Base-by-base conservation (phyloP, 2,113 vertebrate species). In the Carassius gibelio region DNA sequence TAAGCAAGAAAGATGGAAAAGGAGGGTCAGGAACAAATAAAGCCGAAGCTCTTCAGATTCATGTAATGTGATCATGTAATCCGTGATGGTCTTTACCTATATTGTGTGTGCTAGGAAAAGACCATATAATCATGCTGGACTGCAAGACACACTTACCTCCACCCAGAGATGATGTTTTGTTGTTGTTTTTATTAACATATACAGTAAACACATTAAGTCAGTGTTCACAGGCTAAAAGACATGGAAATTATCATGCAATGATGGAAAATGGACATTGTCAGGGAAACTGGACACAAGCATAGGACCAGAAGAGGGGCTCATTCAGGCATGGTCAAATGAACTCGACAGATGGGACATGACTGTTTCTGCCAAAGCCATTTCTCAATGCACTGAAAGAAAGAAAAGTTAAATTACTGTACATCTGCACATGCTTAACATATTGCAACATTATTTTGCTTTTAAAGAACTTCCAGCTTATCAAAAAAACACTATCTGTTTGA, bases 291-390 rank as follows among this genome's bases (percentile, higher is more conserved):
- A 90, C 89, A 62, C 84, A 11, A 21, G 90, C 84, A n/a, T 87
- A 92, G 23, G 91, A 89, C 84, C 90, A 89, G 89, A 88, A 87
- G 76, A 92, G 83, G 68, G 88, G 88, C 48, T 92, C 5, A 30
- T 42, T 42, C 91, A 42, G 88, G 85, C 71, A 91, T 87, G 84
- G 78, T 84, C 82, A 92, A 78, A 0, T 90, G 86, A 19, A 90
- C 81, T 9, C 8, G 1, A 26, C 84, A 92, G 1, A 82, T 88
- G 36, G 91, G 90, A 81, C 92, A 90, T 3, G 48, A 71, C 88
- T 90, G 72, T 83, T 93, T 93, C 75, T 85, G 91, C 91, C 93
- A 91, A 50, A 94, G 84, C 89, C 92, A 90, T 84, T 90, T 92
- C 82, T 92, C 86, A 89, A 93, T 89, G 78, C 85, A 91, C 92